Base-by-base conservation (phyloP, 2,797 vertebrate genomes). In the Botia kubotai region DNA sequence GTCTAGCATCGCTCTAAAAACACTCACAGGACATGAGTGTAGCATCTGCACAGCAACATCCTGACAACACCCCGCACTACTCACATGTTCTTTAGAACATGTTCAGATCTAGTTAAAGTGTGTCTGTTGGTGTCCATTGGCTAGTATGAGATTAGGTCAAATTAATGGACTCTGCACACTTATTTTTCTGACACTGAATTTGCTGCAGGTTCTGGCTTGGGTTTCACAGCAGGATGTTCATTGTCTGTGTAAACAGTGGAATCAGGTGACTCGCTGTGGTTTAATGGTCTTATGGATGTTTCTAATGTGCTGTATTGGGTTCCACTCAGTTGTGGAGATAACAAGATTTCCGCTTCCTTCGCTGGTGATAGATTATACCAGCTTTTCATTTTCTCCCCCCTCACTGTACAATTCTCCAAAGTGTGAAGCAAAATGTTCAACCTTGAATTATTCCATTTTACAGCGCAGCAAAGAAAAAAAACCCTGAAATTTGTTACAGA, bases 401-500 rank as follows among this genome's bases (percentile, higher is more conserved):
- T 83, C 85, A 69, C 87, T 92, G 91, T 86, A 88, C 90, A 92
- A 93, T 93, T 93, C 80, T 86, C 82, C 69, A 75, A 84, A 84
- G 82, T 65, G 76, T 68, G 73, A 19, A 70, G 88, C 89, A 88
- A 89, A 89, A 92, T 87, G 89, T 90, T 88, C 90, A 93, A 92
- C 93, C 93, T 93, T 92, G 92, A 92, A 89, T 92, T 88, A 87
- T 89, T 91, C 87, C 86, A 85, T 83, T 87, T 87, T 65, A 17
- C 60, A 17, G 33, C 23, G 52, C 14, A n/a, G 23, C 60, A 33
- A 29, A 16, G 67, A 4, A 66, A 43, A 73, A 77, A 84, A 89
- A 90, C 87, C 92, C 80, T 89, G 83, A 72, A 87, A 84, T 91
- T 92, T 90, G 88, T 89, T 91, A 82, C 86, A 85, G 77, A 90